Conservation (phyloP, 2,888 invertebrate species). For the Trachelus stipa region DNA sequence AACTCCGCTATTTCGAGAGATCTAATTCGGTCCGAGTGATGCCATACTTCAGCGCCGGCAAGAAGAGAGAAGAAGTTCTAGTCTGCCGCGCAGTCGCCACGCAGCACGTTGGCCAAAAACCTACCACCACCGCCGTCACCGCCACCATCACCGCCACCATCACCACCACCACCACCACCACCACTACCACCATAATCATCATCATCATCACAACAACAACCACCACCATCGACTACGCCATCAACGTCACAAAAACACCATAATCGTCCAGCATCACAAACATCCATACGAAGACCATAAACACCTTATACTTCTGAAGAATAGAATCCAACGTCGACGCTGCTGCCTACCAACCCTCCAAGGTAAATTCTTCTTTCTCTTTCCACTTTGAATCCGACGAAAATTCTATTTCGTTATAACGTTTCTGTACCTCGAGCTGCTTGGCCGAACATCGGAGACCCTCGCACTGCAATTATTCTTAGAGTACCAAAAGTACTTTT, state of each 20-base stretch:
- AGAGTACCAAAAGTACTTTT: neutral
- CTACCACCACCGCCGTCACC: conserved; percentile 20
- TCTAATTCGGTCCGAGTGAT: conserved; percentile 64
- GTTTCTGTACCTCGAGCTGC: neutral
- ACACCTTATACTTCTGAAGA: neutral
- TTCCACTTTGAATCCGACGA: neutral
- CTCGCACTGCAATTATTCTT: neutral
- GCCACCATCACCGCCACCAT: conserved; percentile 20
- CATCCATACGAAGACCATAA: neutral
- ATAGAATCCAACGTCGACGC: conserved; percentile 31
- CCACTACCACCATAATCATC: conserved; percentile 16
- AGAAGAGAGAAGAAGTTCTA: conserved; percentile 36
- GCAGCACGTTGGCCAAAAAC: conserved; percentile 46
- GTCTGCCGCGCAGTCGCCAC: conserved; percentile 57
- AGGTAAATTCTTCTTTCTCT: conserved; percentile 44
- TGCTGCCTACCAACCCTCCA: conserved; percentile 52
- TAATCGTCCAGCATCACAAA: conserved; percentile 22
- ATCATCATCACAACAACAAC: conserved; percentile 15
- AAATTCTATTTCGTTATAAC: neutral
- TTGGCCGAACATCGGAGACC: neutral
- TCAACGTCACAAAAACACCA: conserved; percentile 30
- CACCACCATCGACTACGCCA: conserved; percentile 30
- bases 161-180: conserved; percentile 21
- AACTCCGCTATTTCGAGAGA: conserved; percentile 60
- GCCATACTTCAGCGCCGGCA: conserved; percentile 59